Conservation (phyloP, 2,113 vertebrate species). For the Copsychus sechellarum region DNA sequence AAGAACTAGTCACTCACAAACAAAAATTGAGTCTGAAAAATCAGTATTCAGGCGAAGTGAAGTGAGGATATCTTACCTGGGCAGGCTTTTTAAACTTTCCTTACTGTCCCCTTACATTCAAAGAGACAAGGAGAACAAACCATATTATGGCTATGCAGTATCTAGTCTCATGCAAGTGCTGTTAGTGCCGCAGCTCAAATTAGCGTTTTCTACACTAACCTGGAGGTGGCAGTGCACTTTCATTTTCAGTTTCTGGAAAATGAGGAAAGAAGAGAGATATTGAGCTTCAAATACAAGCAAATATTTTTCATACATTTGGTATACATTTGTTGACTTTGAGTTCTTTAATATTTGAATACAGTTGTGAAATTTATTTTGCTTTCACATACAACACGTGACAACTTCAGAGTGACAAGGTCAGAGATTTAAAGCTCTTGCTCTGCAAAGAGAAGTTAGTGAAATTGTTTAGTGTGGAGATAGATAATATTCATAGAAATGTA, state of each 20-base stretch:
- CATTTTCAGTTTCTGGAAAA: slow-evolving; percentile 75
- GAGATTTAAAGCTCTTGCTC: not conserved
- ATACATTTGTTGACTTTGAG: not conserved
- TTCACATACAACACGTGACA: not conserved
- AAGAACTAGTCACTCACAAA: not conserved
- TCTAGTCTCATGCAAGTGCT: not conserved
- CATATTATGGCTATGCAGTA: not conserved
- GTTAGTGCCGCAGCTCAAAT: not conserved
- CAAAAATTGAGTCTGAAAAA: not conserved
- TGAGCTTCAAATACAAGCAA: not conserved
- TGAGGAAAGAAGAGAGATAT: not conserved
- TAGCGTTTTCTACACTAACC: slow-evolving; percentile 63
- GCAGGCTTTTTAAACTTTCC: not conserved
- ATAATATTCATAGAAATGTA: not conserved
- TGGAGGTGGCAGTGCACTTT: slow-evolving; percentile 57
- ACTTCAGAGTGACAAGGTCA: not conserved
- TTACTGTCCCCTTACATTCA: not conserved
- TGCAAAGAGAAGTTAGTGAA: not conserved
- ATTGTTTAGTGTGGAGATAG: not conserved
- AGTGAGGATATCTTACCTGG: not conserved
- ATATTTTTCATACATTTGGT: not conserved
- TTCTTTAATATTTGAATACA: not conserved
- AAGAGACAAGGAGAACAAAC: not conserved
- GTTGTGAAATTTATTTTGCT: not conserved
- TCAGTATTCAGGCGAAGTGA: not conserved